Percentiles rank a stretch among this genome's conserved stretches.
These are phyloP conservation scores for Florisuga fusca DNA, from an alignment of 2,797 vertebrate species.

Conservation along the genomic window DNA sequence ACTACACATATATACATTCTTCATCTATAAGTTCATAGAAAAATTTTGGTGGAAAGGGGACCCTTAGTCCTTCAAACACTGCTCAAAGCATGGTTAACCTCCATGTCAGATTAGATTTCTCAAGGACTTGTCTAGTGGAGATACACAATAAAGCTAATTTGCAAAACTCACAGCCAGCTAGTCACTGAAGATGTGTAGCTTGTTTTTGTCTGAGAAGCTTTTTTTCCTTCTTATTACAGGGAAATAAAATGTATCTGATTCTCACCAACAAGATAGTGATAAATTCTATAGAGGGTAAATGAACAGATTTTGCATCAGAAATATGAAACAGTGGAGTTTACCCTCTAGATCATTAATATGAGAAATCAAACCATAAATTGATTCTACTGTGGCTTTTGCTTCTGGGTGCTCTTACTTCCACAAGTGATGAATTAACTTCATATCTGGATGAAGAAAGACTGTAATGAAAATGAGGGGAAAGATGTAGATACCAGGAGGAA, in stretches of 20 bases:
- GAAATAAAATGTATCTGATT: not conserved
- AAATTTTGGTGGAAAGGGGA: not conserved
- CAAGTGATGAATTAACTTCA: not conserved
- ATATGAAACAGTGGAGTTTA: not conserved
- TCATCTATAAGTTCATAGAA: not conserved
- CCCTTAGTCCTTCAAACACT: not conserved
- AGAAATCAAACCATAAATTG: not conserved
- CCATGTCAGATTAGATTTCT: not conserved
- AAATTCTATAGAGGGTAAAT: not conserved
- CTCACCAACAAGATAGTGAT: not conserved
- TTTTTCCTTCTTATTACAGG: not conserved
- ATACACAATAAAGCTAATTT: not conserved
- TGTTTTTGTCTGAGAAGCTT: not conserved
- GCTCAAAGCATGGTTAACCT: not conserved
- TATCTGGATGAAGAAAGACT: not conserved
- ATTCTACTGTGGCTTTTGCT: not conserved
- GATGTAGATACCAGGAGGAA: not conserved
- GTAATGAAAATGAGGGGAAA: not conserved
- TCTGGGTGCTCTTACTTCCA: not conserved
- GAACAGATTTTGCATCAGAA: not conserved
- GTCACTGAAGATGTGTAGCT: not conserved
- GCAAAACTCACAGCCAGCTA: not conserved
- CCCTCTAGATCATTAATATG: not conserved
- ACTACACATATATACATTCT: not conserved
- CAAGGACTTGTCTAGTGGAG: not conserved